Evolutionary conservation across 2,888 invertebrate genomes (phyloP).

Genomic region (Drosophila cracens): DNA sequence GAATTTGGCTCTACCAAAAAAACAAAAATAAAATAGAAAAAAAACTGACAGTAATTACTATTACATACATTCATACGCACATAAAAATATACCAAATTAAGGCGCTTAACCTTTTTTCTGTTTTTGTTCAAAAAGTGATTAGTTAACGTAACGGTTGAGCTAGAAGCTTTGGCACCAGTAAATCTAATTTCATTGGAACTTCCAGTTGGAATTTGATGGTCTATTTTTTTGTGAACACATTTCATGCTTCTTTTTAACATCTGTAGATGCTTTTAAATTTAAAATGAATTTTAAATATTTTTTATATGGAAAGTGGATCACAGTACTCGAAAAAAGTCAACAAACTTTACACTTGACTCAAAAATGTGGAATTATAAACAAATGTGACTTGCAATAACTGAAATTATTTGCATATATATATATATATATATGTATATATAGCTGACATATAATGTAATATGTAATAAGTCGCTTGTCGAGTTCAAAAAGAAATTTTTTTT

Average conservation of each 20-base stretch:
- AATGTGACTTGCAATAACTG: background rate
- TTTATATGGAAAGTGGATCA: background rate
- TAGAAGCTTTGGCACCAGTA: background rate
- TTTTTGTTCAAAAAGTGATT: conserved; percentile 10
- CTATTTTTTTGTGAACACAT: background rate
- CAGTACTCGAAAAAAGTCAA: conserved; percentile 10
- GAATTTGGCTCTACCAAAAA: conserved; percentile 41
- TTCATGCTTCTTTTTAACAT: background rate
- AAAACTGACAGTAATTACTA: conserved; percentile 40
- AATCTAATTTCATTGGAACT: background rate
- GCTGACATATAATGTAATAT: background rate
- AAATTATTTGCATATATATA: background rate
- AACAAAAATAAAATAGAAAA: conserved; percentile 3
- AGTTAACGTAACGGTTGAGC: conserved; percentile 8
- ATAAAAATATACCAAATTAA: conserved; percentile 33
- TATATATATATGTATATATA: background rate
- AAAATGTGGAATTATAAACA: conserved; percentile 5
- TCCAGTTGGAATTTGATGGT: background rate
- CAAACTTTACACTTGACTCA: conserved; percentile 9
- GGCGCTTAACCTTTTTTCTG: conserved; percentile 28
- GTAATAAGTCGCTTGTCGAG: no score
- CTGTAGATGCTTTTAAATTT: background rate
- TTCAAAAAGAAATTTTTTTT: no score
- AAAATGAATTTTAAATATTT: background rate
- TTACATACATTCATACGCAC: conserved; percentile 22